A percentile compares a stretch with the other conserved stretches of the same genome.
phyloP scores from a whole-genome alignment of 2,888 invertebrate species.

The Drosophila neutralis region DNA sequence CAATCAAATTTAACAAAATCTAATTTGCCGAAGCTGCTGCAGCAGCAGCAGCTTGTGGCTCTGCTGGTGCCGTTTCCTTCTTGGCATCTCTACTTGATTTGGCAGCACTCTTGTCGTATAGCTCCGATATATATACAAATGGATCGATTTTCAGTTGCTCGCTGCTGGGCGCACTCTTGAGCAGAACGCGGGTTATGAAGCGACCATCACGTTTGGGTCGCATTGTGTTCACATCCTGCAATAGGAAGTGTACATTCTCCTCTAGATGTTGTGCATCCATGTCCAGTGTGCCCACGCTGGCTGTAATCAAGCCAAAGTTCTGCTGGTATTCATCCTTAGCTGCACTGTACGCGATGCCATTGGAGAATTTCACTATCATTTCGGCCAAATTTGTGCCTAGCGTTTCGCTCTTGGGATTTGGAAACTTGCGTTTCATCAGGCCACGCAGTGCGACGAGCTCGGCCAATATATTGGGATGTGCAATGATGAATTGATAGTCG shows the following conservation, averaged over 20 bases:
- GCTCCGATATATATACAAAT: constrained; percentile 85
- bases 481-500: constrained; percentile 91
- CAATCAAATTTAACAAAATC: constrained; percentile 32
- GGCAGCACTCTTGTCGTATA: constrained; percentile 62
- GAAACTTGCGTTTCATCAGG: constrained; percentile 91
- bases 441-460: constrained; percentile 92
- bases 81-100: constrained; percentile 43
- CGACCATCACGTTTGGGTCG: constrained; percentile 89
- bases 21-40: constrained; percentile 57
- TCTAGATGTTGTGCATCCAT: constrained; percentile 90
- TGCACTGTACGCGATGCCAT: constrained; percentile 90
- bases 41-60: constrained; percentile 19
- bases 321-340: constrained; percentile 89
- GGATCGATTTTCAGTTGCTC: constrained; percentile 90
- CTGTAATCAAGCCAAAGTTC: constrained; percentile 89
- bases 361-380: constrained; percentile 88
- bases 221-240: constrained; percentile 88
- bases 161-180: constrained; percentile 88
- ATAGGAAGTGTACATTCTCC: constrained; percentile 89
- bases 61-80: constrained; percentile 31
- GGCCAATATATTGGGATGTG: constrained; percentile 92
- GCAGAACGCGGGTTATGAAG: constrained; percentile 90
- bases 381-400: constrained; percentile 88
- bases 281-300: constrained; percentile 89
- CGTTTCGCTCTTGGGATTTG: constrained; percentile 88